Base-by-base conservation (phyloP, 2,113 vertebrate genomes). In the Psittacus erithacus region DNA sequence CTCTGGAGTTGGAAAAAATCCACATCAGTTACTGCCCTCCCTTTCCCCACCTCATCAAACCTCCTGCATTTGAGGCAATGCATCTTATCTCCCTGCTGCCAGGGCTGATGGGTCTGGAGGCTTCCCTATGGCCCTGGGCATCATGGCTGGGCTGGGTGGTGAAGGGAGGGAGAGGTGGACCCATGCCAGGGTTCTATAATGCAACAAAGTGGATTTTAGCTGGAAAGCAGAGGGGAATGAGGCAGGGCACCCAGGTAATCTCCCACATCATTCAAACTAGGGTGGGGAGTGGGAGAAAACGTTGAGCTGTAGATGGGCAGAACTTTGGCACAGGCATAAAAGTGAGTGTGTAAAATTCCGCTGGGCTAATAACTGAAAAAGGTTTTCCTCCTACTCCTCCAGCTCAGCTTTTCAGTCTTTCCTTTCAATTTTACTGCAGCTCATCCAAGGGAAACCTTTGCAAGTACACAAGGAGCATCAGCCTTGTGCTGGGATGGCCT, bases 381-480 rank as follows among this genome's bases (percentile, higher is more conserved):
- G 10, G 25, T 15, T 86, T 55, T 88, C 47, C 12, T 67, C 31
- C 18, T 64, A 24, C 13, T 85, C 7, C 43, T 78, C 73, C 39
- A 38, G 35, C 38, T 60, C 46, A 46, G 0, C 24, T 69, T 71
- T 46, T 84, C 47, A 0, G 75, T 38, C 46, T 31, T 44, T 31
- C 52, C 43, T 68, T 60, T 52, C 50, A 11, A 2, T 73, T 86
- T 29, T 29, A 43, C 25, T 1, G 2, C 38, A 23, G 47, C 38
- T 90, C 24, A 35, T 70, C 65, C 70, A 55, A 82, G 33, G 57
- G 55, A 82, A 88, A 43, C 10, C 82, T 14, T 59, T 6, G 11
- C 1, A 47, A 31, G 23, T 23, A 1, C 2, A 17, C 0, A 3
- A 64, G 41, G 16, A 4, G 1, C 1, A 0, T 35, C 69, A 14